Conservation (phyloP, 1,140 invertebrate species). For the Helicoverpa zea region DNA sequence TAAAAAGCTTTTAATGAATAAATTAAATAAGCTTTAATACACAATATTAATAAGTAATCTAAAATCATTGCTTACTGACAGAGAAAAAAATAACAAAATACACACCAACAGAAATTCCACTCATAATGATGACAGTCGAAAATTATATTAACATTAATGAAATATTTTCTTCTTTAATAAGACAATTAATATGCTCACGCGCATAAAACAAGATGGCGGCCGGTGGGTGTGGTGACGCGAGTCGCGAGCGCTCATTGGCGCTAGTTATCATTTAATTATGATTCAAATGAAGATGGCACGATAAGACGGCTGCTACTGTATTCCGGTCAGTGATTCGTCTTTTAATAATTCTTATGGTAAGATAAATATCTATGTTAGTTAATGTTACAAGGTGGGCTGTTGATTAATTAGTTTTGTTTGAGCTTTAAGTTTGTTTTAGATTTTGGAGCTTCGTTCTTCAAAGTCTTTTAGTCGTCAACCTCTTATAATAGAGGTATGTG, state of each 20-base stretch:
- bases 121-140: not conserved
- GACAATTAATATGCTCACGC: constrained; percentile 71
- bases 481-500: too few species aligned
- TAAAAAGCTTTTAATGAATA: too few species aligned
- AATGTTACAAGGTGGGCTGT: not conserved
- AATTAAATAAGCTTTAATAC: not conserved
- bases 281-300: constrained; percentile 58
- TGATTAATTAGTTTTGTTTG: too few species aligned
- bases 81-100: not conserved
- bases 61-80: not conserved
- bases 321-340: constrained; percentile 29
- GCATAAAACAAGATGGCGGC: constrained; percentile 73
- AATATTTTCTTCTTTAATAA: constrained; percentile 56
- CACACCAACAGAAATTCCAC: not conserved
- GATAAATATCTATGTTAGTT: not conserved
- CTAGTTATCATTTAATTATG: constrained; percentile 69
- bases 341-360: constrained; percentile 4
- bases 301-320: constrained; percentile 48
- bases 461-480: too few species aligned
- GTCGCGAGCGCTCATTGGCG: constrained; percentile 68
- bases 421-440: too few species aligned
- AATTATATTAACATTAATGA: constrained; percentile 39
- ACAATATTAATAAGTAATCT: not conserved
- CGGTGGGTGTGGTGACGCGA: constrained; percentile 67
- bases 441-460: too few species aligned